Evolutionary conservation across 1,140 invertebrate genomes (phyloP).

Genomic region (Lepidurus apus): DNA sequence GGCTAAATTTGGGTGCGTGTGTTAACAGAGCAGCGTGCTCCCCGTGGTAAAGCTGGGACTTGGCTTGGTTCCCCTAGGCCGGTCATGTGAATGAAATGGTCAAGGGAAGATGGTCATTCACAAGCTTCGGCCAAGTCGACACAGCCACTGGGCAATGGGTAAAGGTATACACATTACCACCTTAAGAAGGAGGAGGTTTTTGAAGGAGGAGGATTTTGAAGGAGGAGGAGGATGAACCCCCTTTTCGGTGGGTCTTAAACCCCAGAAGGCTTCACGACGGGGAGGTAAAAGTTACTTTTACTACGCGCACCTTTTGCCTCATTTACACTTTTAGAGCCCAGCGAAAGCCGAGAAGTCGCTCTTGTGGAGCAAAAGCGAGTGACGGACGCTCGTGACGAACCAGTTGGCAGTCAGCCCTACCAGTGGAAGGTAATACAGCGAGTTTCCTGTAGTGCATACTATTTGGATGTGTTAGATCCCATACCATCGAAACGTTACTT

Average conservation of each 20-base stretch:
- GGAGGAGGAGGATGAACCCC: neutral
- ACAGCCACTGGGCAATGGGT: too few relatives aligned
- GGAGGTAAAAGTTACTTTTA: slow-evolving; percentile 19
- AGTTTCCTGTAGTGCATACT: neutral
- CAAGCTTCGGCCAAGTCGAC: neutral
- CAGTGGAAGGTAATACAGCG: neutral
- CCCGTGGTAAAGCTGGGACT: neutral
- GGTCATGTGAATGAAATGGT: slow-evolving; percentile 21
- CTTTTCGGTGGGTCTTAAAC: neutral
- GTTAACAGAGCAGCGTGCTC: neutral
- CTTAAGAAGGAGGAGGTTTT: too few relatives aligned
- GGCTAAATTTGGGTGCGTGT: neutral
- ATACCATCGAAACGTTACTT: too few relatives aligned
- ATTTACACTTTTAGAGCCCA: neutral
- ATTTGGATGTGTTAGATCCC: neutral
- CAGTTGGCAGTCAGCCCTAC: neutral
- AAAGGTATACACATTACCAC: too few relatives aligned
- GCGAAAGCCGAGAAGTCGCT: neutral
- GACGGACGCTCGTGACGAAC: neutral
- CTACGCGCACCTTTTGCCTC: neutral
- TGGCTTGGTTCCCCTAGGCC: slow-evolving; percentile 1
- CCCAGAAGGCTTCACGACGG: neutral
- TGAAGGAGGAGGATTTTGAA: too few relatives aligned
- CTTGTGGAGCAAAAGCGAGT: slow-evolving; percentile 17
- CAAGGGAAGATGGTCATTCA: slow-evolving; percentile 17